Percentiles rank a stretch among this genome's conserved stretches.
Conservation (phyloP, 2,888 invertebrate genomes). For the Hecatera dysodea region DNA sequence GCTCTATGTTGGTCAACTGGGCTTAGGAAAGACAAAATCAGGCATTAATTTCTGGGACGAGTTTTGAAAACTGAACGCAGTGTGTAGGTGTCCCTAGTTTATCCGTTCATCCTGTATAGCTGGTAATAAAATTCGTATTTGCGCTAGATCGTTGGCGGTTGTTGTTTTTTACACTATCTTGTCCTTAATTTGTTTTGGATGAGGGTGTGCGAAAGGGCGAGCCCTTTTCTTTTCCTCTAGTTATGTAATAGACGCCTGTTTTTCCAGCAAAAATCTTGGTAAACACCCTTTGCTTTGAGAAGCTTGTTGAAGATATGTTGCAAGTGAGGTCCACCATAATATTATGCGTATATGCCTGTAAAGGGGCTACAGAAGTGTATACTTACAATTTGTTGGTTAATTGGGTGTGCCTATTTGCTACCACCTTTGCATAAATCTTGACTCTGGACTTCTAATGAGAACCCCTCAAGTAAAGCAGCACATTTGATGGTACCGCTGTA, state of each 20-base stretch:
- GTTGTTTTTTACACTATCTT: conserved; percentile 41
- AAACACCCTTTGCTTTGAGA: conserved; percentile 1
- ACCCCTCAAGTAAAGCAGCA: neutral
- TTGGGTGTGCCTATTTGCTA: neutral
- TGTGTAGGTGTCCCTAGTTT: conserved; percentile 13
- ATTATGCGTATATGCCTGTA: neutral
- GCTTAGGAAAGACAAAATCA: no score
- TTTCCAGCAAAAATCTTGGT: conserved; percentile 18
- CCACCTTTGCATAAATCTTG: neutral
- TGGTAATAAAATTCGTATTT: conserved; percentile 55
- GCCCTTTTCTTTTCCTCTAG: conserved; percentile 12
- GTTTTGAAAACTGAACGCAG: neutral
- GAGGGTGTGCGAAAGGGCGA: conserved; percentile 10
- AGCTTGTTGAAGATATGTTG: neutral
- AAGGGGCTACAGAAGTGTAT: neutral
- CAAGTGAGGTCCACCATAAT: neutral
- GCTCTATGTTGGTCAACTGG: no score
- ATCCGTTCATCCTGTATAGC: neutral
- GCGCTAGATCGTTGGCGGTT: conserved; percentile 28
- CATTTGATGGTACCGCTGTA: neutral
- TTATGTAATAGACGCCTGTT: conserved; percentile 20
- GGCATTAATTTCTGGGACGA: neutral
- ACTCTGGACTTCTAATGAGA: neutral
- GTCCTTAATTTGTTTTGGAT: conserved; percentile 48
- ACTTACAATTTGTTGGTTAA: neutral